These are phyloP conservation scores for Cremastinae sp. DNA, from an alignment of 2,888 invertebrate genomes.

Conservation along the genomic window DNA sequence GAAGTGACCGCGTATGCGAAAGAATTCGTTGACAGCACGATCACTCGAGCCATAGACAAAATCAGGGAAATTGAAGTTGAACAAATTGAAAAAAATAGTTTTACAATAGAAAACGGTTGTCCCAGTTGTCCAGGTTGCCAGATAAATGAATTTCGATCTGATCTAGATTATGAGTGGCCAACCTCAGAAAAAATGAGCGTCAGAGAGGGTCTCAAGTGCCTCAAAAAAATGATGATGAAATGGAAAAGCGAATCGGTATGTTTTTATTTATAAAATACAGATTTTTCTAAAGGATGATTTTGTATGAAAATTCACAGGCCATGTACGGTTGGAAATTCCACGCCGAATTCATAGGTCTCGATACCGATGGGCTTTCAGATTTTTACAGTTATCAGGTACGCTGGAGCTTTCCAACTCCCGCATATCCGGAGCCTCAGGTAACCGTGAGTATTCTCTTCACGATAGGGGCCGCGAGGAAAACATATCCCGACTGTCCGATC, in stretches of 20 bases:
- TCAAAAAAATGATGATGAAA: slow-evolving; percentile 67
- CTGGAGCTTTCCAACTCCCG: slow-evolving; percentile 79
- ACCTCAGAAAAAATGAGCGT: slow-evolving; percentile 60
- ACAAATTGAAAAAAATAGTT: neutral
- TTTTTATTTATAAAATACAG: neutral
- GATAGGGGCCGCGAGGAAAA: slow-evolving; percentile 70
- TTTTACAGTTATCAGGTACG: slow-evolving; percentile 74
- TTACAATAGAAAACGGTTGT: slow-evolving; percentile 1
- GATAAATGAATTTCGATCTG: slow-evolving; percentile 19
- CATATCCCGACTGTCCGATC: slow-evolving; percentile 56
- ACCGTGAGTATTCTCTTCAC: slow-evolving; percentile 80
- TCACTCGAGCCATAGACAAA: slow-evolving; percentile 45
- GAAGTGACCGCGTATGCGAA: slow-evolving; percentile 2
- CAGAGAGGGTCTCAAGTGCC: slow-evolving; percentile 53
- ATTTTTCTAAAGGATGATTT: neutral
- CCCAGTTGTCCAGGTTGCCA: slow-evolving; percentile 40
- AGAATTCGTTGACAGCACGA: slow-evolving; percentile 56
- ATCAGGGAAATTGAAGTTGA: slow-evolving; percentile 31
- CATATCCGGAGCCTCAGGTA: slow-evolving; percentile 80
- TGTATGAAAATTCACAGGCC: slow-evolving; percentile 60
- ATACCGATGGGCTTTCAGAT: slow-evolving; percentile 47
- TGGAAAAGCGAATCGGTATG: slow-evolving; percentile 70
- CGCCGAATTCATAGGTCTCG: slow-evolving; percentile 63
- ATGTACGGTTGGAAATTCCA: slow-evolving; percentile 69
- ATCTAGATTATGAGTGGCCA: slow-evolving; percentile 63